Conservation (phyloP, 2,797 vertebrate genomes). For the Pagetopsis macropterus region DNA sequence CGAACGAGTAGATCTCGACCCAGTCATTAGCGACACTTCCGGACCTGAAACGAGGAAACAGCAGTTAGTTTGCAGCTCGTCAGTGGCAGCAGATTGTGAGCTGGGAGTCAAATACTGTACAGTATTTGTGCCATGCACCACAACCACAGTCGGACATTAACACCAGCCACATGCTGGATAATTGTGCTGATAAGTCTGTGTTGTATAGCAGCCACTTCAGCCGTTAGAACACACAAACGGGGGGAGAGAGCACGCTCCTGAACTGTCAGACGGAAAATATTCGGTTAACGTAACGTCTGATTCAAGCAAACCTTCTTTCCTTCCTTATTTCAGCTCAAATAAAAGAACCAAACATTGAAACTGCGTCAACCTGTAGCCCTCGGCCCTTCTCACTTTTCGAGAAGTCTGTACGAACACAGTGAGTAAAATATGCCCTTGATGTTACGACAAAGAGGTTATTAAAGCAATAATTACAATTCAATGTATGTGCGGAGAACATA, state of each 20-base stretch:
- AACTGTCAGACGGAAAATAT: too few relatives aligned
- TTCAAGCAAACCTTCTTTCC: not conserved
- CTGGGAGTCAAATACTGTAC: slow-evolving; percentile 54
- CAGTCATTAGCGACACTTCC: slow-evolving; percentile 90
- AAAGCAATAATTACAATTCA: slow-evolving; percentile 78
- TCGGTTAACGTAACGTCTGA: too few relatives aligned
- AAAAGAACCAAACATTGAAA: not conserved
- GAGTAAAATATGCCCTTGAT: slow-evolving; percentile 79
- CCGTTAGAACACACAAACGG: slow-evolving; percentile 33
- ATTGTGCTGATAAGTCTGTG: slow-evolving; percentile 45
- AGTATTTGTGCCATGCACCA: slow-evolving; percentile 56
- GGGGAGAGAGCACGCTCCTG: too few relatives aligned
- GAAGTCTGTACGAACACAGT: slow-evolving; percentile 45
- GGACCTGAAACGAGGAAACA: slow-evolving; percentile 82
- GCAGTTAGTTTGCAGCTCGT: slow-evolving; percentile 39
- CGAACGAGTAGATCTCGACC: slow-evolving; percentile 93
- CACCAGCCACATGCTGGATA: slow-evolving; percentile 63
- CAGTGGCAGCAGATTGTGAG: slow-evolving; percentile 49
- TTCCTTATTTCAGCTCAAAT: not conserved
- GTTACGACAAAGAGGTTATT: slow-evolving; percentile 74
- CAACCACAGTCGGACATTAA: slow-evolving; percentile 62
- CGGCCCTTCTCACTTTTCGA: slow-evolving; percentile 24
- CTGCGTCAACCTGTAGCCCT: slow-evolving; percentile 34
- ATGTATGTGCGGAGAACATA: slow-evolving; percentile 75
- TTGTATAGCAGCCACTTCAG: slow-evolving; percentile 45